Evolutionary conservation across 2,888 invertebrate genomes (phyloP), one percentile per base, ranked within the genome.

Genomic region (Rhabditophanes sp.): DNA sequence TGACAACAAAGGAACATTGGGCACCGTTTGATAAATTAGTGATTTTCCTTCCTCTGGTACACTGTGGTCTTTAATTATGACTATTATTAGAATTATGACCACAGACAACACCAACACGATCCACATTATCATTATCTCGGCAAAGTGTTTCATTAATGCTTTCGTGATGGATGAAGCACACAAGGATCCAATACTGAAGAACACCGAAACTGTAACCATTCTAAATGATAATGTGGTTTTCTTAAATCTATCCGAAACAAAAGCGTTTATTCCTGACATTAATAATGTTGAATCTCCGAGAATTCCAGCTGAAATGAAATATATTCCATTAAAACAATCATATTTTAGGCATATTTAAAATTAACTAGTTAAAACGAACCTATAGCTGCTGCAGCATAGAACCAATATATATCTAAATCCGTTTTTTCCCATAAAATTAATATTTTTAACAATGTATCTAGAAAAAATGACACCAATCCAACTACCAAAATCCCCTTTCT

Each of bases 211-310:
- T 5, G 57, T 34, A 15, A 58, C 46, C 58, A 58, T 58, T 15
- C 58, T 36, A 36, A 53, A 43, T 1, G 56, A 56, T 2, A 56
- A 30, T 12, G 17, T 16, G 35, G 30, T 39, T 14, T 42, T 44
- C 35, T 57, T 58, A 25, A 55, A 57, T 27, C 46, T 40, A 30
- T 58, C 58, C 7, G 55, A 47, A 14, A 58, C 42, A 19, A 51
- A 57, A 9, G 58, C 52, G 21, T 58, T 57, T 14, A 57, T 53
- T 29, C 50, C 48, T 25, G 50, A 54, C 51, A 57, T 58, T n/a
- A 55, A 46, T 8, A 58, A 28, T 6, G 46, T 27, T 22, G 53
- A 57, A 27, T 53, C 53, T n/a, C 58, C 58, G 5, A 54, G 32
- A 5, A 57, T 16, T 8, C 57, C 57, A 32, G 30, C n/a, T n/a